Base-by-base conservation (phyloP, 2,888 invertebrate genomes). In the Gymnosoma rotundatum region DNA sequence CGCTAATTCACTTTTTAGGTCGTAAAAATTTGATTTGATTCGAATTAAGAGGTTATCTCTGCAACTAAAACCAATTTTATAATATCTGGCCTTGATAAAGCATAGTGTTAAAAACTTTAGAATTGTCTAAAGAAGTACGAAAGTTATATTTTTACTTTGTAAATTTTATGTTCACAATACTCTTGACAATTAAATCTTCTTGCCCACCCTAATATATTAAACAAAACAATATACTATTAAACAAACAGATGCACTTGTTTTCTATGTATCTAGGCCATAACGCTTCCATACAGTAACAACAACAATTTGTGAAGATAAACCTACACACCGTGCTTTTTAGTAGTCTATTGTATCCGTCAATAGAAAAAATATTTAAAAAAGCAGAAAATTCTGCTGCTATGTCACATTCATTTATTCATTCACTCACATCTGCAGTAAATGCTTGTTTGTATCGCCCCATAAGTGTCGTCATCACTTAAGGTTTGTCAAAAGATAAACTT, bases 401-500 rank as follows among this genome's bases (percentile, higher is more conserved):
- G 83, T 76, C 72, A 69, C 12, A 42, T 12, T 42, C 42, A 42
- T 42, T 42, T 66, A 61, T 69, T 61, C 42, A 78, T 73, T 75
- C 67, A 69, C 61, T 61, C 42, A 25, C 21, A 70, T 54, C 21
- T 70, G 32, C 32, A 21, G 42, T 63, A 64, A 42, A 56, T 14
- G 25, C 48, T 66, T 45, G 50, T 50, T 58, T 10, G 78, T 48
- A 64, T 74, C 74, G 66, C 66, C 45, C 52, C 73, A 70, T 73
- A 58, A 70, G 74, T 78, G 69, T 81, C 60, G 81, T 78, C 80
- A 75, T 79, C 70, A 69, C 25, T 80, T 69, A 60, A 52, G 74
- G 20, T 66, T 54, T 66, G 54, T 48, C 45, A 48, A 45, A 32
- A 69, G 64, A 76, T 67, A 74, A 84, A 78, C 60, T 54, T 63